Percentiles rank a stretch among this genome's conserved stretches.
phyloP scores from a whole-genome alignment of 2,113 vertebrate genomes.

The Brachyhypopomus occidentalis region DNA sequence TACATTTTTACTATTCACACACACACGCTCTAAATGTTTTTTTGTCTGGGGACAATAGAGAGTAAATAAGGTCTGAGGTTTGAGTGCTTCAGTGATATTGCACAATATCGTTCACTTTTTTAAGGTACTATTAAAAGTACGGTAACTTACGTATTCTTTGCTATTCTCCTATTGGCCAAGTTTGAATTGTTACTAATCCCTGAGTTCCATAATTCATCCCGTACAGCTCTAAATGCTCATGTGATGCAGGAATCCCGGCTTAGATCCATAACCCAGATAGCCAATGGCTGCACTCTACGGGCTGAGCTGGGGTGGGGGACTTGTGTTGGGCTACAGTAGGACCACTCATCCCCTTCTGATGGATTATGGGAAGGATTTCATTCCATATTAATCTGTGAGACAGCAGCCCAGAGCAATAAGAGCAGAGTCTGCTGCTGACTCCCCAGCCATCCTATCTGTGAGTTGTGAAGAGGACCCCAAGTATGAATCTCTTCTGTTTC shows the following conservation, averaged over 20 bases:
- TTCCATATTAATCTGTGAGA: slow-evolving; percentile 86
- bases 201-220: neutral
- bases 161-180: too few relatives aligned
- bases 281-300: neutral
- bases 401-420: slow-evolving; percentile 73
- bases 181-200: too few relatives aligned
- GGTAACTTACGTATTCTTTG: neutral
- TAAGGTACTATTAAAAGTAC: neutral
- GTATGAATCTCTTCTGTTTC: slow-evolving; percentile 97
- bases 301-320: slow-evolving; percentile 33
- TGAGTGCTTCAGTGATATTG: neutral
- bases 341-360: slow-evolving; percentile 83
- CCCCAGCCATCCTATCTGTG: slow-evolving; percentile 53
- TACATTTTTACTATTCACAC: too few relatives aligned
- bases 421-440: slow-evolving; percentile 49
- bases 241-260: neutral
- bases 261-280: neutral
- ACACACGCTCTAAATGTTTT: too few relatives aligned
- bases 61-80: neutral
- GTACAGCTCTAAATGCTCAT: neutral
- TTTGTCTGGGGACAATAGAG: too few relatives aligned
- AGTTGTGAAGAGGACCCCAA: slow-evolving; percentile 52
- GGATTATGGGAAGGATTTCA: slow-evolving; percentile 94
- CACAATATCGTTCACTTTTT: neutral
- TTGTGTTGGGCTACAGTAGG: slow-evolving; percentile 74